phyloP scores from a whole-genome alignment of 2,113 vertebrate species.

The Chrysochloris asiatica region DNA sequence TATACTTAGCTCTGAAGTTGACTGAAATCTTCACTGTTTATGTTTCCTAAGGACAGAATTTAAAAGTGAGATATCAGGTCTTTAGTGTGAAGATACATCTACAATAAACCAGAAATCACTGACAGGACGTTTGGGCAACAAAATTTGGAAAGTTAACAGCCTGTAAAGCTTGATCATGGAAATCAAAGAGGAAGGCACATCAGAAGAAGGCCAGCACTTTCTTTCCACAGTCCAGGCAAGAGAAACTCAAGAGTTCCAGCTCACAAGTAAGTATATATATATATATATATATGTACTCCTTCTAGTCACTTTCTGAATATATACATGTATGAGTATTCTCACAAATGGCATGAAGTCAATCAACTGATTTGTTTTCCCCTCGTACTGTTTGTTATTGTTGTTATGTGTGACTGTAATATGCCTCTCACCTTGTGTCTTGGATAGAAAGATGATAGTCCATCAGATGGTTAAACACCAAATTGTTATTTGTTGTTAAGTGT shows the following conservation, averaged over 20 bases:
- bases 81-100: slow-evolving; percentile 75
- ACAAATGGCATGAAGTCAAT: not conserved
- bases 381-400: not conserved
- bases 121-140: slow-evolving; percentile 64
- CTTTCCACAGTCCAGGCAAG: slow-evolving; percentile 79
- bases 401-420: not conserved
- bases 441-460: not conserved
- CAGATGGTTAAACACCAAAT: not conserved
- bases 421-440: not conserved
- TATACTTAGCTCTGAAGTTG: slow-evolving; percentile 60
- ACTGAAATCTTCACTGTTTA: slow-evolving; percentile 52
- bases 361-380: not conserved
- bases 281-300: not conserved
- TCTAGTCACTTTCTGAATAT: not conserved
- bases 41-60: slow-evolving; percentile 82
- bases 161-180: slow-evolving; percentile 84
- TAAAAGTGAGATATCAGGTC: slow-evolving; percentile 69
- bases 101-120: slow-evolving; percentile 63
- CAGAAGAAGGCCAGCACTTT: slow-evolving; percentile 84
- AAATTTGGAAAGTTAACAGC: slow-evolving; percentile 62
- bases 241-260: slow-evolving; percentile 77
- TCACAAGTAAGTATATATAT: slow-evolving; percentile 82
- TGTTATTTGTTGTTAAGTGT: too few relatives aligned
- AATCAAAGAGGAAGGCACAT: slow-evolving; percentile 85
- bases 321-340: not conserved